These are phyloP conservation scores for Struthidea cinerea DNA, from an alignment of 2,113 vertebrate species.

Conservation along the genomic window DNA sequence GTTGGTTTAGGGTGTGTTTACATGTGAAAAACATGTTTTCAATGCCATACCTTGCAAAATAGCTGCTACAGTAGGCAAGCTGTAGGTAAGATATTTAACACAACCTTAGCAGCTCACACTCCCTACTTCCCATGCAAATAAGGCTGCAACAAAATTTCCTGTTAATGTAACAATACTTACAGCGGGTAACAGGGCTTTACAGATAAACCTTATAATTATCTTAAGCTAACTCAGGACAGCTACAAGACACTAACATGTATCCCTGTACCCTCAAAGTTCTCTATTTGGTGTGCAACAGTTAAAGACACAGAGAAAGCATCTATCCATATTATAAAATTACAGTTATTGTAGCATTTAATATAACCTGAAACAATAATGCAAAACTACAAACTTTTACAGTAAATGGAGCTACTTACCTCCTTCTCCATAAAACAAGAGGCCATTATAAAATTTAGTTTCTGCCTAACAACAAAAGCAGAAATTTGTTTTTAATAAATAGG, in stretches of 20 bases:
- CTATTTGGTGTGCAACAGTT: neutral
- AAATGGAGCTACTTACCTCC: conserved; percentile 82
- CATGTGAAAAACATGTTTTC: neutral
- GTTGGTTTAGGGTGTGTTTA: neutral
- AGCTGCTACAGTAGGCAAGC: neutral
- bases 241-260: neutral
- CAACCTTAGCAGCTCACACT: neutral
- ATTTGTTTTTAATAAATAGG: conserved; percentile 22
- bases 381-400: neutral
- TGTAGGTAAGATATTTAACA: neutral
- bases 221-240: neutral
- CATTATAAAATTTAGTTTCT: conserved; percentile 97
- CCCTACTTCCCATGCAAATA: neutral
- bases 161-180: neutral
- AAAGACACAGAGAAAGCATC: neutral
- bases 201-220: neutral
- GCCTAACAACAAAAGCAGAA: conserved; percentile 78
- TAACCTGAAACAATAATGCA: neutral
- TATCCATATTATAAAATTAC: neutral
- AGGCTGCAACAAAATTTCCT: neutral
- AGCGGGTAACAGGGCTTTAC: neutral
- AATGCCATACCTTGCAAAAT: neutral
- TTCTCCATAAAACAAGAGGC: conserved; percentile 96
- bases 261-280: neutral
- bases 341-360: neutral